Evolutionary conservation across 2,113 vertebrate species (phyloP).

Genomic region (Antechinus stuartii): DNA sequence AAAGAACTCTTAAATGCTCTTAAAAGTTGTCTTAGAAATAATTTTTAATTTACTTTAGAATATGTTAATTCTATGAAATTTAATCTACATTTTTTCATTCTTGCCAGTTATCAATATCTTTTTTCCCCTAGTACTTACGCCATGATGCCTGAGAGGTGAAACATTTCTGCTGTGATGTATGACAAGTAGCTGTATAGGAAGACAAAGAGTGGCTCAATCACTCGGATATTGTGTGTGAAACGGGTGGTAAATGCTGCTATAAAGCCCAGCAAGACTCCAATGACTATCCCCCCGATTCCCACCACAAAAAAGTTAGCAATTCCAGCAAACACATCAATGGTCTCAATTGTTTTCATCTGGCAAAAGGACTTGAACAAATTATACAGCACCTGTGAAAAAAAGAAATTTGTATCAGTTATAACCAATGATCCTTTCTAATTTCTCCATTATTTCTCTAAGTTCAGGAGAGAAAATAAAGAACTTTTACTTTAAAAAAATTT

Average conservation of each 20-base stretch:
- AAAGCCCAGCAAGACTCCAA: constrained; percentile 95
- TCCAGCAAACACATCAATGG: constrained; percentile 93
- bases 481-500: background rate
- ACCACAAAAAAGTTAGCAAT: constrained; percentile 94
- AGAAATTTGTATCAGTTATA: constrained; percentile 64
- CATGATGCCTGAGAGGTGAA: constrained; percentile 97
- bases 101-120: background rate
- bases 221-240: constrained; percentile 94
- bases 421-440: background rate
- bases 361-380: constrained; percentile 97
- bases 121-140: constrained; percentile 90
- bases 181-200: constrained; percentile 98
- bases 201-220: constrained; percentile 98
- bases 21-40: background rate
- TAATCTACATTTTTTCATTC: background rate
- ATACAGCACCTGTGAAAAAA: constrained; percentile 92
- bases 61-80: background rate
- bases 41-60: background rate
- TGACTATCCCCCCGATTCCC: constrained; percentile 92
- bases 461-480: background rate
- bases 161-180: constrained; percentile 96
- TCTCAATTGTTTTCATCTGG: constrained; percentile 92
- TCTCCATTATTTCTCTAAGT: background rate
- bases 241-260: constrained; percentile 97
- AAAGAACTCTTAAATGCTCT: constrained; percentile 15